phyloP scores from a whole-genome alignment of 2,888 invertebrate species.

The Poecilus cupreus region DNA sequence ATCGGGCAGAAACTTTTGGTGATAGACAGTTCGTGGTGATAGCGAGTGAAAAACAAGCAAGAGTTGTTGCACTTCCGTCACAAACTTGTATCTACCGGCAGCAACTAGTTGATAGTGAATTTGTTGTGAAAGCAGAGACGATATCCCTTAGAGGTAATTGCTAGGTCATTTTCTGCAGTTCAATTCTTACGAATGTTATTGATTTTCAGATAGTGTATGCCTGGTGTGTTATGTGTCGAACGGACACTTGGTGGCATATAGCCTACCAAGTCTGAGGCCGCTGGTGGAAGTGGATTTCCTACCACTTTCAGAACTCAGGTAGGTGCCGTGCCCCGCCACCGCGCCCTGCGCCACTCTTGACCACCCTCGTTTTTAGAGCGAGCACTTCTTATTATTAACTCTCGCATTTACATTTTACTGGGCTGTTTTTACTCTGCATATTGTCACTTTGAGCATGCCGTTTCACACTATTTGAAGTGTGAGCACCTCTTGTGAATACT shows the following conservation, averaged over 20 bases:
- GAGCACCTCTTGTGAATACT: slow-evolving; percentile 55
- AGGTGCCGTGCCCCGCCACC: slow-evolving; percentile 65
- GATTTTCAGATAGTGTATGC: slow-evolving; percentile 91
- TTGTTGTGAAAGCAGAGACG: slow-evolving; percentile 95
- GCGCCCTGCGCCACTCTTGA: slow-evolving; percentile 54
- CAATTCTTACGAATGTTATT: slow-evolving; percentile 36
- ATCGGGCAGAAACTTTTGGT: slow-evolving; percentile 74
- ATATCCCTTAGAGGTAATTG: slow-evolving; percentile 89
- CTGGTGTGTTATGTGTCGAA: slow-evolving; percentile 95
- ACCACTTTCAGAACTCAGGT: slow-evolving; percentile 95
- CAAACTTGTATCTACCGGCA: slow-evolving; percentile 96
- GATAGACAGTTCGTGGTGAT: slow-evolving; percentile 96
- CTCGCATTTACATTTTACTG: slow-evolving; percentile 56
- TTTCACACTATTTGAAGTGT: slow-evolving; percentile 48
- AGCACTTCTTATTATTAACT: slow-evolving; percentile 57
- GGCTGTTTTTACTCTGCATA: slow-evolving; percentile 57
- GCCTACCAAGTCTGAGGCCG: slow-evolving; percentile 95
- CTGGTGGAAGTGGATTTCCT: slow-evolving; percentile 96
- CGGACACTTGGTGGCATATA: slow-evolving; percentile 94
- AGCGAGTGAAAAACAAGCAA: slow-evolving; percentile 95
- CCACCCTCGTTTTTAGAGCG: slow-evolving; percentile 58
- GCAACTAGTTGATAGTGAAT: slow-evolving; percentile 93
- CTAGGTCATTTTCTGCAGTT: not conserved
- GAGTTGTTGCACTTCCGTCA: slow-evolving; percentile 94
- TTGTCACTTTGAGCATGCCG: slow-evolving; percentile 57